Percentiles rank a stretch among this genome's conserved stretches.
Evolutionary conservation across 2,113 vertebrate genomes (phyloP).

Genomic region (Larimichthys crocea): DNA sequence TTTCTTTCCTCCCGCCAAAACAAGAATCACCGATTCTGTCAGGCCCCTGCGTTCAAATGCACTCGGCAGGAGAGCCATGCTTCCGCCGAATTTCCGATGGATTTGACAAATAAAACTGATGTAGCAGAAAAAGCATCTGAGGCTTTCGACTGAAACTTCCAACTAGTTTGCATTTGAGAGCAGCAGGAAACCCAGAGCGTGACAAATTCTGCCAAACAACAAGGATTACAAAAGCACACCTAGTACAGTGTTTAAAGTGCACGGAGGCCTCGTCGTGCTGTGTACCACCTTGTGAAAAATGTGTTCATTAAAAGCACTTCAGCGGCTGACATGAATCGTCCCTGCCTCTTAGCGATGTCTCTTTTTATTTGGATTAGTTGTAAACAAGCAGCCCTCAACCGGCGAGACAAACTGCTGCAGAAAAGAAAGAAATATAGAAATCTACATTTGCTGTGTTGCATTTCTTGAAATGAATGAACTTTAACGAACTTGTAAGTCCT

Average conservation of each 20-base stretch:
- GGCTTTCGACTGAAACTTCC: neutral
- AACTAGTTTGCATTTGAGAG: conserved; percentile 18
- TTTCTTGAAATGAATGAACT: conserved; percentile 25
- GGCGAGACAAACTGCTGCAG: neutral
- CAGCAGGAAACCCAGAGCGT: neutral
- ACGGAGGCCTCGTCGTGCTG: neutral
- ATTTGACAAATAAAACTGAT: conserved; percentile 36
- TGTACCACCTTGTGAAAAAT: neutral
- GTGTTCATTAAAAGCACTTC: conserved; percentile 4
- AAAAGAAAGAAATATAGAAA: neutral
- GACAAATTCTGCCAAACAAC: conserved; percentile 12
- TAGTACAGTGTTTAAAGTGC: neutral
- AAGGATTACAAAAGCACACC: neutral
- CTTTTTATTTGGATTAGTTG: conserved; percentile 3
- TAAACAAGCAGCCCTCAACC: conserved; percentile 5
- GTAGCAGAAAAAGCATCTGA: conserved; percentile 33
- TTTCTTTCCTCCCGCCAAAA: neutral
- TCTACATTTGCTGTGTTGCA: neutral
- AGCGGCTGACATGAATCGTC: conserved; percentile 1
- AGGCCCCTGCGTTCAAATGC: conserved; percentile 6
- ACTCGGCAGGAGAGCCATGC: neutral
- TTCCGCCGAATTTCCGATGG: conserved; percentile 7
- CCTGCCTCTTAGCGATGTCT: neutral
- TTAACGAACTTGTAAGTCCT: conserved; percentile 59
- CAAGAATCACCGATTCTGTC: neutral